Evolutionary conservation across 2,113 vertebrate genomes (phyloP).

Genomic region (Todiramphus saurophagus): DNA sequence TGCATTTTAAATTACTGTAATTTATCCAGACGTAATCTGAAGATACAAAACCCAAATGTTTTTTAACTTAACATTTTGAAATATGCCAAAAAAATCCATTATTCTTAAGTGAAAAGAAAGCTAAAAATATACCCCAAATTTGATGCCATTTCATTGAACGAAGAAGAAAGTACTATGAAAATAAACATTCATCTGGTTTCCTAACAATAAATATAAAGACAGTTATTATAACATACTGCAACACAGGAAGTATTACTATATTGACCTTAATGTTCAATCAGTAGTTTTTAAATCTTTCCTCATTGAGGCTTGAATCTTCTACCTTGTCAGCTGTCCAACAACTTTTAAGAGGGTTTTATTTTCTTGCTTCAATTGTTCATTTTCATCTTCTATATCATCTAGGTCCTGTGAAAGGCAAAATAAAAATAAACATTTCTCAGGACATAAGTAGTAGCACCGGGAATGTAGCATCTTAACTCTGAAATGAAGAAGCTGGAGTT

Average conservation of each 20-base stretch:
- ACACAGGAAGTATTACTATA: conserved; percentile 68
- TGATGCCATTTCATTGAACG: conserved; percentile 52
- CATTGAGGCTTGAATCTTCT: conserved; percentile 76
- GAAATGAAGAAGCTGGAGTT: neutral
- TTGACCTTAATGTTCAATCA: conserved; percentile 78
- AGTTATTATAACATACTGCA: conserved; percentile 72
- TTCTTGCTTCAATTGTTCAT: conserved; percentile 97
- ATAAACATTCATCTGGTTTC: conserved; percentile 73
- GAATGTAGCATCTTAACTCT: neutral
- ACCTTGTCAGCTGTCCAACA: conserved; percentile 97
- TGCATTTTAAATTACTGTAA: conserved; percentile 16
- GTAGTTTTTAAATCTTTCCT: conserved; percentile 77
- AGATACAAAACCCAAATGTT: conserved; percentile 37
- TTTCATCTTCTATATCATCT: conserved; percentile 98
- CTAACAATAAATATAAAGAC: conserved; percentile 83
- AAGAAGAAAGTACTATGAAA: conserved; percentile 70
- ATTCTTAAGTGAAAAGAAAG: conserved; percentile 31
- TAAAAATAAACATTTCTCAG: neutral
- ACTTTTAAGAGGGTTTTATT: conserved; percentile 99
- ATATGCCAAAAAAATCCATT: neutral
- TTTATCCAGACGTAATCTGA: conserved; percentile 30
- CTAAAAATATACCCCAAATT: conserved; percentile 26
- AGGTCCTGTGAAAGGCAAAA: conserved; percentile 82
- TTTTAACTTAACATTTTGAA: conserved; percentile 28
- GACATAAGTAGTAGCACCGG: neutral